A percentile compares a stretch with the other conserved stretches of the same genome.
These are phyloP conservation scores for Drosophila greeni DNA, from an alignment of 2,888 invertebrate genomes.

Conservation along the genomic window DNA sequence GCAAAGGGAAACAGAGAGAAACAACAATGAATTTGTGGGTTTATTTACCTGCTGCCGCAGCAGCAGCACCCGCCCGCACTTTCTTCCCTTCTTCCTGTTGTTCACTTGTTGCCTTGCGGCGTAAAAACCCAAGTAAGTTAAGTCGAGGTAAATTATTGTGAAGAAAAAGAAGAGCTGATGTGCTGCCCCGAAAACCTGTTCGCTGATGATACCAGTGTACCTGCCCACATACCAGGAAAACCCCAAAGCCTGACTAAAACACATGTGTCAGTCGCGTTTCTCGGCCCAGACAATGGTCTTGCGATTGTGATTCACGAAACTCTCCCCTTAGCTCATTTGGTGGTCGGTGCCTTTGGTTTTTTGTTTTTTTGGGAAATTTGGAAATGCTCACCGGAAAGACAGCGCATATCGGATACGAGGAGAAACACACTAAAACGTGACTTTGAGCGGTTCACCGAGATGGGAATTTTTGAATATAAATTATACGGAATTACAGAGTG, in stretches of 20 bases:
- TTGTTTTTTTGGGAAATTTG: conserved; percentile 42
- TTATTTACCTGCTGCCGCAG: conserved; percentile 53
- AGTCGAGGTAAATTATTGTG: conserved; percentile 15
- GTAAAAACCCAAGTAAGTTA: conserved; percentile 56
- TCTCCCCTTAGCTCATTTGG: conserved; percentile 50
- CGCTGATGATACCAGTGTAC: conserved; percentile 31
- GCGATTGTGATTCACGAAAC: conserved; percentile 62
- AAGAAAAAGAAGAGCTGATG: conserved; percentile 21
- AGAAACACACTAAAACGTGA: conserved; percentile 15
- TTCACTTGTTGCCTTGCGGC: conserved; percentile 45
- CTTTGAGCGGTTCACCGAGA: not conserved
- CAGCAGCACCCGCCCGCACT: conserved; percentile 14
- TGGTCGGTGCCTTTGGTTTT: conserved; percentile 30
- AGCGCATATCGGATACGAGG: conserved; percentile 4
- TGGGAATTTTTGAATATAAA: conserved; percentile 12
- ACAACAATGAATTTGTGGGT: conserved; percentile 32
- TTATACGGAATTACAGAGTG: conserved; percentile 5
- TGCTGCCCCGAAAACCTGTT: conserved; percentile 59
- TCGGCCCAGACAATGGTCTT: conserved; percentile 47
- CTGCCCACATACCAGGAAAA: conserved; percentile 63
- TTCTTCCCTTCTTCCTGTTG: conserved; percentile 20
- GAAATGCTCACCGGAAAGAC: conserved; percentile 56
- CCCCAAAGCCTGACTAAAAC: conserved; percentile 63
- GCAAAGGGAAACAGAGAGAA: conserved; percentile 8
- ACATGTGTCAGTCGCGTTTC: conserved; percentile 60